phyloP scores from a whole-genome alignment of 1,140 invertebrate species.

The Melitaea cinxia region DNA sequence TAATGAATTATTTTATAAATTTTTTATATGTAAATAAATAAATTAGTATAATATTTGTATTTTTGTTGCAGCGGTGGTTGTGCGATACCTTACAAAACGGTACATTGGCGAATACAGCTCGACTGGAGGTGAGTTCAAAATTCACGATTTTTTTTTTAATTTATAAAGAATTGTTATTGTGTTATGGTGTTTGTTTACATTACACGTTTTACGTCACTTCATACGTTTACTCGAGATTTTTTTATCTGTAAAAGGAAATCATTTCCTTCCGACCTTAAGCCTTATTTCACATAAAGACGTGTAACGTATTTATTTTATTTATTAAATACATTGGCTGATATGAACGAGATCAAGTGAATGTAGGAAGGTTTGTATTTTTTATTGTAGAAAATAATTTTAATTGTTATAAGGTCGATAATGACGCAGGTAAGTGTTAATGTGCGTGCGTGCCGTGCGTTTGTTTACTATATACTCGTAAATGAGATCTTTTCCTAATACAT shows the following conservation, averaged over 20 bases:
- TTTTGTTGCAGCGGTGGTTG: constrained; percentile 89
- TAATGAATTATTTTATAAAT: not conserved
- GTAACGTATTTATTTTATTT: constrained; percentile 39
- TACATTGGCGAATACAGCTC: constrained; percentile 93
- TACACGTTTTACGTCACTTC: not conserved
- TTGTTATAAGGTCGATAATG: constrained; percentile 18
- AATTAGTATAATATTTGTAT: constrained; percentile 10
- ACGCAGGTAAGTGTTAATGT: not conserved
- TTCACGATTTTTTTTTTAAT: constrained; percentile 9
- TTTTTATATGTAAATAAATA: not conserved
- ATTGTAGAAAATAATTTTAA: constrained; percentile 5
- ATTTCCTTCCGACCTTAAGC: constrained; percentile 56
- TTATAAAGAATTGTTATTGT: no score
- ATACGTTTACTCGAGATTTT: not conserved
- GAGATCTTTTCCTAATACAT: no score
- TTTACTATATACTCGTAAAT: not conserved
- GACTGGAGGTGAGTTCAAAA: constrained; percentile 85
- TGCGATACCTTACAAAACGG: constrained; percentile 89
- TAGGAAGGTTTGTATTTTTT: constrained; percentile 12
- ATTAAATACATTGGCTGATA: constrained; percentile 10
- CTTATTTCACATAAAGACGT: constrained; percentile 38
- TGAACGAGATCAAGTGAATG: constrained; percentile 14
- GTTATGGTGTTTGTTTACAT: not conserved
- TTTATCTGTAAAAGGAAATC: constrained; percentile 19
- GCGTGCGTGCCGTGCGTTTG: no score